Conservation (phyloP, 2,888 invertebrate genomes). For the Diarsia mendica region DNA sequence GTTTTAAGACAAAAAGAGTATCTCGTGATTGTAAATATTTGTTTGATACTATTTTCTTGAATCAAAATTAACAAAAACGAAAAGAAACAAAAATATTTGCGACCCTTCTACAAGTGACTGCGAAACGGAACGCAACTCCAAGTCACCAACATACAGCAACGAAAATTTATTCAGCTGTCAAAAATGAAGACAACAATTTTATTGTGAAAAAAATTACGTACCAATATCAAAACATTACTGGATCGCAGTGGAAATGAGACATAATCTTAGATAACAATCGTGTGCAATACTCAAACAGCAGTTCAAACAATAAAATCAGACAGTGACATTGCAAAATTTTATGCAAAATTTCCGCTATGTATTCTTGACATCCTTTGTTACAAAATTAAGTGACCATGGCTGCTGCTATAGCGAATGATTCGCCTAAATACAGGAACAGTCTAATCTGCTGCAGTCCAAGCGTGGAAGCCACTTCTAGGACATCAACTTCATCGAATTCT, state of each 20-base stretch:
- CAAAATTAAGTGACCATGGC: slow-evolving; percentile 77
- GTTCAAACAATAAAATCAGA: slow-evolving; percentile 20
- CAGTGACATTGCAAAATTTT: slow-evolving; percentile 41
- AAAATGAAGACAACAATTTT: slow-evolving; percentile 69
- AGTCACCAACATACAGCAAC: slow-evolving; percentile 58
- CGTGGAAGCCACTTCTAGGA: slow-evolving; percentile 81
- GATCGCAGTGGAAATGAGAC: slow-evolving; percentile 51
- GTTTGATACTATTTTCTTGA: not conserved
- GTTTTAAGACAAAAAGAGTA: not conserved
- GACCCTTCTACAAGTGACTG: not conserved
- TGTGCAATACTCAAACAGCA: slow-evolving; percentile 23
- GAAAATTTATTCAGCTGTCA: slow-evolving; percentile 65
- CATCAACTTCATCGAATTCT: slow-evolving; percentile 91
- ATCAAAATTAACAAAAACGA: not conserved
- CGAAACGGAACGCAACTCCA: slow-evolving; percentile 63
- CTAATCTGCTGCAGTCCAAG: slow-evolving; percentile 87
- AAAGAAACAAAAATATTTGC: not conserved
- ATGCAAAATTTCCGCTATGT: slow-evolving; percentile 43
- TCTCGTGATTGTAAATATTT: too few relatives aligned
- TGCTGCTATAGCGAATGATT: slow-evolving; percentile 83
- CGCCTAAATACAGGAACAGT: slow-evolving; percentile 86
- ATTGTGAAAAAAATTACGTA: slow-evolving; percentile 62
- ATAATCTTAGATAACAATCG: slow-evolving; percentile 54
- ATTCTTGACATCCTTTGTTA: slow-evolving; percentile 59
- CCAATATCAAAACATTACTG: slow-evolving; percentile 54